Evolutionary conservation across 2,888 invertebrate genomes (phyloP).

Genomic region (Ryuthela nishihirai): DNA sequence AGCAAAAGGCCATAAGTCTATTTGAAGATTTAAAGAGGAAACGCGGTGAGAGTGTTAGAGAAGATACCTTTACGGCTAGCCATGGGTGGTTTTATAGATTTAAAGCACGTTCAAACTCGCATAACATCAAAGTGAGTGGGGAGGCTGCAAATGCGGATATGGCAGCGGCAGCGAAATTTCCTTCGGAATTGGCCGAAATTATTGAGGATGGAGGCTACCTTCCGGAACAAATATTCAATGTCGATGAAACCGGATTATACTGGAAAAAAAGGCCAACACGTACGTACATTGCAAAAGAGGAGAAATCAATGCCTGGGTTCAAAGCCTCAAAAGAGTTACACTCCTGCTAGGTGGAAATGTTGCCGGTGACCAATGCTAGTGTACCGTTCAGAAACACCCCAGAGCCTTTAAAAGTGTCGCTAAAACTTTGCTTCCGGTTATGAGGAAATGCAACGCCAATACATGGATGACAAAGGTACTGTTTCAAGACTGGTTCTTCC

Average conservation of each 20-base stretch:
- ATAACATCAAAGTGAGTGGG: conserved; percentile 13
- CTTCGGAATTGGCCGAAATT: conserved; percentile 5
- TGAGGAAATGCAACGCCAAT: too few relatives aligned
- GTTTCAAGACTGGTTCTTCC: too few relatives aligned
- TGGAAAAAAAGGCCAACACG: conserved; percentile 3
- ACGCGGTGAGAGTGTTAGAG: too few relatives aligned
- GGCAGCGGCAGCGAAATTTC: conserved; percentile 6
- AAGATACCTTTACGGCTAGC: conserved; percentile 16
- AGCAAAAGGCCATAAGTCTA: too few relatives aligned
- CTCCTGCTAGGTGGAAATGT: too few relatives aligned
- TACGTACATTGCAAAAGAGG: conserved; percentile 6
- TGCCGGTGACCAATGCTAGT: too few relatives aligned
- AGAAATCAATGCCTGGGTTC: conserved; percentile 20
- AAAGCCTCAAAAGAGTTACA: too few relatives aligned
- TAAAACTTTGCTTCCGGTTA: too few relatives aligned
- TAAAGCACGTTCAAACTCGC: conserved; percentile 5
- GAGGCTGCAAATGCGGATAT: conserved; percentile 11
- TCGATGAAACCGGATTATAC: neutral
- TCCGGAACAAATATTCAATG: conserved; percentile 1
- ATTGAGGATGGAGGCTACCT: conserved; percentile 14
- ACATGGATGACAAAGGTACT: too few relatives aligned
- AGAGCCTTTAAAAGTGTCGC: too few relatives aligned
- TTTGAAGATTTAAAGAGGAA: too few relatives aligned
- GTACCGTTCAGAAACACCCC: too few relatives aligned
- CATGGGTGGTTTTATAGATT: conserved; percentile 16